These are phyloP conservation scores for Podarcis cretensis DNA, from an alignment of 2,113 vertebrate species.

Conservation along the genomic window DNA sequence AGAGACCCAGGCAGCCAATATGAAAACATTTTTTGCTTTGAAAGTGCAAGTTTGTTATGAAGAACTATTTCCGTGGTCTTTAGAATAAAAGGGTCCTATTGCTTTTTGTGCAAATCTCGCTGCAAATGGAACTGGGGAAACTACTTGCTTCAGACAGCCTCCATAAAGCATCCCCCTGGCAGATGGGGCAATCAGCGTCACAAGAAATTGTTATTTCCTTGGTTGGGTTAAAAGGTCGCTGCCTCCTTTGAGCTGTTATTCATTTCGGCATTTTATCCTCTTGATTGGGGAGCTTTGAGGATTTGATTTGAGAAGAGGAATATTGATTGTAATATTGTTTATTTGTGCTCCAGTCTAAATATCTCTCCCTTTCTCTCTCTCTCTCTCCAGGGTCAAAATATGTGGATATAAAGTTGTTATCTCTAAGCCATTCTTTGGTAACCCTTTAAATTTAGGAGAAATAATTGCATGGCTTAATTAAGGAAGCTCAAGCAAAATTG, in stretches of 20 bases:
- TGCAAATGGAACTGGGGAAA: background rate
- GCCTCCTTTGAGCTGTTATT: background rate
- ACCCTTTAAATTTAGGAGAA: constrained; percentile 18
- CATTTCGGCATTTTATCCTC: constrained; percentile 18
- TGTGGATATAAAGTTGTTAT: constrained; percentile 35
- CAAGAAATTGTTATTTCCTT: constrained; percentile 18
- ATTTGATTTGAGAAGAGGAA: constrained; percentile 27
- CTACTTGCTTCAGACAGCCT: background rate
- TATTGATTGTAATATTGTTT: background rate
- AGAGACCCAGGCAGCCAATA: background rate
- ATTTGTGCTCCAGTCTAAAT: background rate
- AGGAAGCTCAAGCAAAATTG: constrained; percentile 19
- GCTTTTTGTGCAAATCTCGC: background rate
- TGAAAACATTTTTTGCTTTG: background rate
- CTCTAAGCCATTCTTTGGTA: background rate
- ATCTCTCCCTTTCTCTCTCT: background rate
- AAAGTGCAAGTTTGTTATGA: background rate
- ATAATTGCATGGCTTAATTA: constrained; percentile 16
- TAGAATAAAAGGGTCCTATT: background rate
- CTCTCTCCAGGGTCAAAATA: background rate
- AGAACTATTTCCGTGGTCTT: background rate
- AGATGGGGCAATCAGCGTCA: constrained; percentile 13
- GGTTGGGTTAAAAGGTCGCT: background rate
- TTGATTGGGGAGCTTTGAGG: constrained; percentile 20
- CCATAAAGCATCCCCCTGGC: background rate